These are phyloP conservation scores for Gavia stellata DNA, from an alignment of 2,113 vertebrate genomes.

Conservation along the genomic window DNA sequence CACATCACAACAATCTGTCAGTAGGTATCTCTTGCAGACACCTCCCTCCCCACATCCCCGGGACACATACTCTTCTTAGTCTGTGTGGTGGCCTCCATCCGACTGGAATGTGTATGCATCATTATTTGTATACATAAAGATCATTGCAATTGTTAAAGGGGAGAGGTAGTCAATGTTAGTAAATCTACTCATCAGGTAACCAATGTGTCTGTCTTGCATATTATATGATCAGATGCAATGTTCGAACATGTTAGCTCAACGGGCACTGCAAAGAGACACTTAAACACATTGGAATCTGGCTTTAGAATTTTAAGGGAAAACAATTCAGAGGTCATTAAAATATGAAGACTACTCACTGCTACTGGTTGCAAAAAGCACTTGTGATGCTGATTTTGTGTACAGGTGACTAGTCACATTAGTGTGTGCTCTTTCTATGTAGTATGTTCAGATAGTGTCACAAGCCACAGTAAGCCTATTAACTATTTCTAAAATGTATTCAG, in stretches of 20 bases:
- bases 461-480: not conserved
- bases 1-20: fast-evolving
- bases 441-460: not conserved
- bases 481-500: not conserved
- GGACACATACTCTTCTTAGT: not conserved
- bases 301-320: not conserved
- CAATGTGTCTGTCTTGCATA: fast-evolving
- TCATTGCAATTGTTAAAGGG: not conserved
- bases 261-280: not conserved
- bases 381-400: not conserved
- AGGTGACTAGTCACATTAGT: not conserved
- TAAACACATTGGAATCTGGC: not conserved
- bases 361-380: not conserved
- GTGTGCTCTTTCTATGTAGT: not conserved
- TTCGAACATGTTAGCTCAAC: not conserved
- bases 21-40: not conserved
- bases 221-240: not conserved
- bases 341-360: not conserved
- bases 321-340: not conserved
- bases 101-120: fast-evolving
- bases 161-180: not conserved
- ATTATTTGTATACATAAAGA: not conserved
- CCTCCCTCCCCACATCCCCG: not conserved
- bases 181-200: not conserved
- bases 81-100: not conserved